Conservation (phyloP, 1,140 invertebrate species). For the Leptinotarsa undecemlineata region DNA sequence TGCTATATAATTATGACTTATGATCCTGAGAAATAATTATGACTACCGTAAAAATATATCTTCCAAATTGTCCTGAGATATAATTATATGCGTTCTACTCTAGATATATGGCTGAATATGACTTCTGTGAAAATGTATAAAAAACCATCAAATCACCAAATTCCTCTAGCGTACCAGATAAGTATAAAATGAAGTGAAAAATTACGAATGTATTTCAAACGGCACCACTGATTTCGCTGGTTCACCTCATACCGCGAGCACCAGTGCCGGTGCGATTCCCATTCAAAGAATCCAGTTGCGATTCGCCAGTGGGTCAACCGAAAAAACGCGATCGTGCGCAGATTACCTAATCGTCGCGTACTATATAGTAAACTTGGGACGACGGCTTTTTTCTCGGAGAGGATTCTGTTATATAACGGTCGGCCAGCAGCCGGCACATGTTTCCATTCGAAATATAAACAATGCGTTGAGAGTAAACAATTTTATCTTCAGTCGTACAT, state of each 20-base stretch:
- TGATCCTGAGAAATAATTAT: no score
- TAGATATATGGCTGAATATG: no score
- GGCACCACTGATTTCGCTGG: no score
- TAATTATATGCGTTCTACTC: no score
- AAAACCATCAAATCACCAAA: no score
- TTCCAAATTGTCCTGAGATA: no score
- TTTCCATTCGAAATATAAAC: conserved; percentile 6
- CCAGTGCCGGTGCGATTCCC: background rate
- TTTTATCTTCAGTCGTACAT: background rate
- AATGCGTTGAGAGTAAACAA: background rate
- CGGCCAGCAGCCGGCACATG: background rate
- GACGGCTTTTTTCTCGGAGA: background rate
- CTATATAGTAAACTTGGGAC: background rate
- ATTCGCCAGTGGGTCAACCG: conserved; percentile 1
- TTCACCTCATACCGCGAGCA: background rate
- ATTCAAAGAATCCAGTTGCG: background rate
- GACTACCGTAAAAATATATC: no score
- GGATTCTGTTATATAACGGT: background rate
- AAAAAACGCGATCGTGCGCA: background rate
- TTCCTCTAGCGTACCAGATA: no score
- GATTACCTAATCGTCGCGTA: conserved; percentile 1
- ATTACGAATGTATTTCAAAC: no score
- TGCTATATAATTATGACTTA: no score
- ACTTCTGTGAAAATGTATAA: no score
- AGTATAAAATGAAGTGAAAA: no score